Evolutionary conservation across 2,888 invertebrate genomes (phyloP).

Genomic region (Hypercompe scribonia): DNA sequence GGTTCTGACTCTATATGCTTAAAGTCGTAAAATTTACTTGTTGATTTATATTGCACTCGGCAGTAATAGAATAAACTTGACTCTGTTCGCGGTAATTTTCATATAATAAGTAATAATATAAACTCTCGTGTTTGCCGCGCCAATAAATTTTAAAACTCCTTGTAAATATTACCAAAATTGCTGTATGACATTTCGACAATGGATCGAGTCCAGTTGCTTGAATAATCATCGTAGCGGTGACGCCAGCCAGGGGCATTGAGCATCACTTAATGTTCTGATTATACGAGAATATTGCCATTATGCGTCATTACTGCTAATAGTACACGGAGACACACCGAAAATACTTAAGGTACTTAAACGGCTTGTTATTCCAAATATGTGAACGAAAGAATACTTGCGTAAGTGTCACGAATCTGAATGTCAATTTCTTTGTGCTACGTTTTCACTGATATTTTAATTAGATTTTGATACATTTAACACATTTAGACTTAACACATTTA

Average conservation of each 20-base stretch:
- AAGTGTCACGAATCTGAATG: conserved; percentile 25
- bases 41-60: neutral
- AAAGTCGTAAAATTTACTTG: too few relatives aligned
- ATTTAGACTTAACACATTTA: too few relatives aligned
- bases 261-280: conserved; percentile 73
- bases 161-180: neutral
- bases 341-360: conserved; percentile 73
- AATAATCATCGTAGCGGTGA: conserved; percentile 38
- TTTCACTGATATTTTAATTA: neutral
- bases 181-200: conserved; percentile 14
- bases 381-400: conserved; percentile 54
- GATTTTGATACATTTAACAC: neutral
- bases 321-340: conserved; percentile 70
- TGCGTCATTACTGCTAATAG: conserved; percentile 80
- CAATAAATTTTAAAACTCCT: neutral
- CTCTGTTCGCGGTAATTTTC: neutral
- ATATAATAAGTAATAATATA: neutral
- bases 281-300: conserved; percentile 77
- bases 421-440: conserved; percentile 26
- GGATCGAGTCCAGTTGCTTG: conserved; percentile 16
- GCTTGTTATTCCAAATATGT: conserved; percentile 71
- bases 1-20: neutral
- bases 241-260: conserved; percentile 48
- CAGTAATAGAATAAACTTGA: neutral
- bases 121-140: neutral